Evolutionary conservation across 1,140 invertebrate genomes (phyloP).

Genomic region (Listronotus bonariensis): DNA sequence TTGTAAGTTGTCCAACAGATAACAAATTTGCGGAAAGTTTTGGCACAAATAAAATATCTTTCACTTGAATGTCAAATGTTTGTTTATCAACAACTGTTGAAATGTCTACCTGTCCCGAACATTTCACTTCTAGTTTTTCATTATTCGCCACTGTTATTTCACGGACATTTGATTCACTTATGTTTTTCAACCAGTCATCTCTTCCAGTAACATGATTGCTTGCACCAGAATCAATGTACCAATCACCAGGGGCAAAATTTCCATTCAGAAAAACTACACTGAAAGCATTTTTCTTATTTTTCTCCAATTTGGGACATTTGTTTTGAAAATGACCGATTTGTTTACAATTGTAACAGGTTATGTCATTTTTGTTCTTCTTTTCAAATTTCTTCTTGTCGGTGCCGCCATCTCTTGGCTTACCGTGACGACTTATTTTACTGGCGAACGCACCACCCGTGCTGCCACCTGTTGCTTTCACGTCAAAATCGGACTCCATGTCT

Average conservation of each 20-base stretch:
- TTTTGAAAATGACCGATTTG: conserved; percentile 27
- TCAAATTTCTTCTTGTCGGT: background rate
- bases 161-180: background rate
- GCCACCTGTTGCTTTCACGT: background rate
- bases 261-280: conserved; percentile 32
- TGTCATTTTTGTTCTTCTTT: conserved; percentile 1
- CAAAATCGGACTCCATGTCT: conserved; percentile 18
- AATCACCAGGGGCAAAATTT: conserved; percentile 37
- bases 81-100: background rate
- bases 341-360: conserved; percentile 31
- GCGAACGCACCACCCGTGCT: conserved; percentile 23
- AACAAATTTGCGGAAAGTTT: conserved; percentile 12
- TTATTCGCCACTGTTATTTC: conserved; percentile 29
- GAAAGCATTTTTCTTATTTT: conserved; percentile 14
- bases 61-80: no score
- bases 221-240: conserved; percentile 46
- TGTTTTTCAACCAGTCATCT: conserved; percentile 32
- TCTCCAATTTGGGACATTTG: conserved; percentile 6
- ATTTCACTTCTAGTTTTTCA: conserved; percentile 7
- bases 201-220: conserved; percentile 43
- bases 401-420: background rate
- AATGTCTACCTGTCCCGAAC: conserved; percentile 2
- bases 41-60: conserved; percentile 4
- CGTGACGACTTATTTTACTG: background rate
- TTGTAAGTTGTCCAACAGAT: conserved; percentile 15